These are phyloP conservation scores for Sericinus montela DNA, from an alignment of 2,888 invertebrate genomes.

Conservation along the genomic window DNA sequence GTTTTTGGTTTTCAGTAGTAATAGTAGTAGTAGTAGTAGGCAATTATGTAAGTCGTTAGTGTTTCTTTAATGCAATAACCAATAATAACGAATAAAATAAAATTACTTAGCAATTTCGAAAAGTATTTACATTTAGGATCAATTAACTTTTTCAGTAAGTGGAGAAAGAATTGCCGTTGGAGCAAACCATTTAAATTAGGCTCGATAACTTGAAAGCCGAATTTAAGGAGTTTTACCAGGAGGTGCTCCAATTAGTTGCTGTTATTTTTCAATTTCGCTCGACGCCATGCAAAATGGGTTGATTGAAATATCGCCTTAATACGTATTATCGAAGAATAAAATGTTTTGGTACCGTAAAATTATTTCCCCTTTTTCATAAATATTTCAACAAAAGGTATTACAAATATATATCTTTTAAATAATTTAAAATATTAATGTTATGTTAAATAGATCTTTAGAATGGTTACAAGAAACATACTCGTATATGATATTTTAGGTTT, in stretches of 20 bases:
- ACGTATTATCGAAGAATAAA: slow-evolving; percentile 25
- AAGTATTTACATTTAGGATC: slow-evolving; percentile 33
- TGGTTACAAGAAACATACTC: no score
- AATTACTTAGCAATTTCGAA: slow-evolving; percentile 20
- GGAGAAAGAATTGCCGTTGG: slow-evolving; percentile 54
- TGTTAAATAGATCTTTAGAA: no score
- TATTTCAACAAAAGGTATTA: background rate
- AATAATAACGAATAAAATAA: no score
- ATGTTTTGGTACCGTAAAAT: slow-evolving; percentile 9
- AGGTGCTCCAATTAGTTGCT: slow-evolving; percentile 75
- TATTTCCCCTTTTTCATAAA: background rate
- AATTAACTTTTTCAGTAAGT: slow-evolving; percentile 44
- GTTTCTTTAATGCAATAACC: no score
- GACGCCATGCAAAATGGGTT: slow-evolving; percentile 56
- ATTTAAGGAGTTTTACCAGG: slow-evolving; percentile 71
- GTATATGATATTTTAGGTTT: no score
- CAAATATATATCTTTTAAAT: no score
- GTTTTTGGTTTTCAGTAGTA: no score
- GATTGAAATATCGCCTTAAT: slow-evolving; percentile 42
- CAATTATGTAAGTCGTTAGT: no score
- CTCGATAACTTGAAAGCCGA: slow-evolving; percentile 70
- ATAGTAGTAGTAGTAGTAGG: no score
- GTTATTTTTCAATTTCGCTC: slow-evolving; percentile 74
- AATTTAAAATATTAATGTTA: no score
- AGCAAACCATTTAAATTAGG: slow-evolving; percentile 75